Evolutionary conservation across 2,113 vertebrate genomes (phyloP).

Genomic region (Dipodomys spectabilis): DNA sequence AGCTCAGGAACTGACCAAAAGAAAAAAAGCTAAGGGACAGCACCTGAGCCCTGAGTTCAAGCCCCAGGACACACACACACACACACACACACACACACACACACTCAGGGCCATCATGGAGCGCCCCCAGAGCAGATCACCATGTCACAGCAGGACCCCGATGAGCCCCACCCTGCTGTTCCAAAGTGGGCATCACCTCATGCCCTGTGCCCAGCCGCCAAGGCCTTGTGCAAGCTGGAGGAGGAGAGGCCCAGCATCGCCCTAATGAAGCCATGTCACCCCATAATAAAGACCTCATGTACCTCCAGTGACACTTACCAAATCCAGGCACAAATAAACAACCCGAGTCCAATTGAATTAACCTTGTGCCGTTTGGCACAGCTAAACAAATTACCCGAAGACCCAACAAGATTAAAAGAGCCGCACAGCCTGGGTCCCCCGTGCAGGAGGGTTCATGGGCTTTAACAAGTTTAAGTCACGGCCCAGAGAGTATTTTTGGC

Average conservation of each 20-base stretch:
- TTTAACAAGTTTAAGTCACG: conserved; percentile 84
- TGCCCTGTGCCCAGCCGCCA: no score
- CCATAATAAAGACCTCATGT: conserved; percentile 83
- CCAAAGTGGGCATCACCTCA: no score
- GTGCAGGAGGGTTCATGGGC: conserved; percentile 79
- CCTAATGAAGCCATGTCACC: conserved; percentile 83
- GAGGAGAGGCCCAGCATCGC: conserved; percentile 52
- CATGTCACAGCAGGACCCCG: rapidly evolving
- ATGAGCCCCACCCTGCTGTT: no score
- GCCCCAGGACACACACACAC: no score
- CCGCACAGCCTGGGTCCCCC: conserved; percentile 75
- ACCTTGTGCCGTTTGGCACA: conserved; percentile 86
- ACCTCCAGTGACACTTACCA: conserved; percentile 85
- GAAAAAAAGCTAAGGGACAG: no score
- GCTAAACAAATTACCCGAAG: conserved; percentile 87
- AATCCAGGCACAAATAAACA: conserved; percentile 86
- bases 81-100: no score
- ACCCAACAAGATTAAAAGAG: conserved; percentile 85
- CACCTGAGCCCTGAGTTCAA: no score
- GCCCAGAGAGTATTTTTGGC: conserved; percentile 54
- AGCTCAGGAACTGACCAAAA: no score
- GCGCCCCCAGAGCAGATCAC: neutral
- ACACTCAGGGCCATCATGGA: no score
- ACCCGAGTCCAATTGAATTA: conserved; percentile 88
- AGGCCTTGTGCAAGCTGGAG: neutral